Conservation (phyloP, 2,113 vertebrate species). For the human (Homo sapiens) region GRCh38 chr20:42631501-42632000, state of each 20-base stretch:
- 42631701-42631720: neutral
- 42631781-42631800: neutral
- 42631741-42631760: neutral
- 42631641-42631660: neutral
- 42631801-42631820: neutral
- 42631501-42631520: neutral
- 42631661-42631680: neutral
- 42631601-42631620: too few species aligned
- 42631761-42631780: too few species aligned
- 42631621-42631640: too few species aligned
- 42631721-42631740: neutral
- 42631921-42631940: neutral
- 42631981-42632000: neutral
- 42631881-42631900: neutral
- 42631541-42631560: neutral
- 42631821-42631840: neutral
- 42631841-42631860: neutral
- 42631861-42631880: neutral
- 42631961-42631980: neutral
- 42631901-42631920: neutral
- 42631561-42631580: neutral
- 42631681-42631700: neutral
- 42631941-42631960: neutral
- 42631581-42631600: neutral
- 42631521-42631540: neutral